Percentiles rank a stretch among this genome's conserved stretches.
phyloP scores from a whole-genome alignment of 64 coral and sea anemone species.

The Stichodactyla mertensii region DNA sequence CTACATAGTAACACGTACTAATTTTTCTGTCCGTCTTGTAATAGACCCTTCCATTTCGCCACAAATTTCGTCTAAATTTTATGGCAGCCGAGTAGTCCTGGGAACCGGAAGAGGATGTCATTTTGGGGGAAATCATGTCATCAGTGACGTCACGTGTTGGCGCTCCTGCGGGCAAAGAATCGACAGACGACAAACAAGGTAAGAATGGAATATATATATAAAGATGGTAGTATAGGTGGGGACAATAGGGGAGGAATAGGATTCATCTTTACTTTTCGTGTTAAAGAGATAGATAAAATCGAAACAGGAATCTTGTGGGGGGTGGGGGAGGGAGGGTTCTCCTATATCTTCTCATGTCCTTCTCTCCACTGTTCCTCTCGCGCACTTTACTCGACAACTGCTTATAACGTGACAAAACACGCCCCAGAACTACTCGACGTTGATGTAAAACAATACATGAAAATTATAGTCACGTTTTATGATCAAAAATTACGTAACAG shows the following conservation, averaged over 20 bases:
- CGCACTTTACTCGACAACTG: too few relatives aligned
- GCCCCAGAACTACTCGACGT: too few relatives aligned
- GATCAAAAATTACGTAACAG: too few relatives aligned
- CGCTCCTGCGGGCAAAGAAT: neutral
- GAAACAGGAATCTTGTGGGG: too few relatives aligned
- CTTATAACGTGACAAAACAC: too few relatives aligned
- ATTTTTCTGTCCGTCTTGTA: neutral
- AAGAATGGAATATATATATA: too few relatives aligned
- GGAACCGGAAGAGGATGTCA: neutral
- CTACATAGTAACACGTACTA: neutral
- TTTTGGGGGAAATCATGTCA: neutral
- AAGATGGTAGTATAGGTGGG: too few relatives aligned
- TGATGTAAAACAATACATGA: too few relatives aligned
- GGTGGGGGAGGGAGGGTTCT: too few relatives aligned
- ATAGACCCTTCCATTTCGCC: neutral
- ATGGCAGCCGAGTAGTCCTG: conserved; percentile 1
- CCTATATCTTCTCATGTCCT: too few relatives aligned
- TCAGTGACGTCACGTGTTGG: neutral
- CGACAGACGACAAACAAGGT: neutral
- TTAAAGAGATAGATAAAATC: neutral
- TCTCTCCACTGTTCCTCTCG: too few relatives aligned
- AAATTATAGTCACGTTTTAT: too few relatives aligned
- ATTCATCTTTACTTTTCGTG: neutral
- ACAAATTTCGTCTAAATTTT: neutral
- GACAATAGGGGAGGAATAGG: neutral